Evolutionary conservation across 2,797 vertebrate genomes (phyloP).

Genomic region (Carcharodon carcharias): DNA sequence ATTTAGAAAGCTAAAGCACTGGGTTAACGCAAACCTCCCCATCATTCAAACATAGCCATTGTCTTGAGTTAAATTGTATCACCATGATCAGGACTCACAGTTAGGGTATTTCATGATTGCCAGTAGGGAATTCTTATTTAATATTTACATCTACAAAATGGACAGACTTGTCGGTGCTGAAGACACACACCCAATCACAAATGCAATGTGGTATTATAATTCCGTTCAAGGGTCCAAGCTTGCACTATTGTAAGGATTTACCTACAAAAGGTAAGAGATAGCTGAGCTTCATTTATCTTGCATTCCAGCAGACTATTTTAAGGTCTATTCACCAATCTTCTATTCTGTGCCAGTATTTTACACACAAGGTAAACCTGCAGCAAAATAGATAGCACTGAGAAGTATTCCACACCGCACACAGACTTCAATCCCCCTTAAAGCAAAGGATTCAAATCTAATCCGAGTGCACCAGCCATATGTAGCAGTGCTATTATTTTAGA

Average conservation of each 20-base stretch:
- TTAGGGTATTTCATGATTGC: neutral
- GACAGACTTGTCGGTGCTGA: neutral
- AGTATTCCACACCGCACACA: neutral
- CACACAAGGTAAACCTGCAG: neutral
- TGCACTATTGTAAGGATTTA: no score
- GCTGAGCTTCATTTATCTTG: neutral
- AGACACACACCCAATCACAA: neutral
- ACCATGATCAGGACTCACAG: neutral
- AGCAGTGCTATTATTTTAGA: neutral
- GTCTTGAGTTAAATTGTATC: neutral
- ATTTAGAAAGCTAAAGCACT: neutral
- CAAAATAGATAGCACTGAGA: neutral
- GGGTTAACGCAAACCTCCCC: neutral
- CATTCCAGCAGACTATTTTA: neutral
- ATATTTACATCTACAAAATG: neutral
- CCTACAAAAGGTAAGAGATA: neutral
- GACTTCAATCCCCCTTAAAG: neutral
- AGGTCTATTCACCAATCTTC: neutral
- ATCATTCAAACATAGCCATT: neutral
- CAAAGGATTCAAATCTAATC: neutral
- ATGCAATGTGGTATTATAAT: neutral
- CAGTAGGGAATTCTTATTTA: neutral
- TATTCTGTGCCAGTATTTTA: neutral
- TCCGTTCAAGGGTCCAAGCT: neutral
- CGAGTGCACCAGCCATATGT: neutral